Conservation (phyloP, 2,113 vertebrate genomes). For the Ammodytes dubius region DNA sequence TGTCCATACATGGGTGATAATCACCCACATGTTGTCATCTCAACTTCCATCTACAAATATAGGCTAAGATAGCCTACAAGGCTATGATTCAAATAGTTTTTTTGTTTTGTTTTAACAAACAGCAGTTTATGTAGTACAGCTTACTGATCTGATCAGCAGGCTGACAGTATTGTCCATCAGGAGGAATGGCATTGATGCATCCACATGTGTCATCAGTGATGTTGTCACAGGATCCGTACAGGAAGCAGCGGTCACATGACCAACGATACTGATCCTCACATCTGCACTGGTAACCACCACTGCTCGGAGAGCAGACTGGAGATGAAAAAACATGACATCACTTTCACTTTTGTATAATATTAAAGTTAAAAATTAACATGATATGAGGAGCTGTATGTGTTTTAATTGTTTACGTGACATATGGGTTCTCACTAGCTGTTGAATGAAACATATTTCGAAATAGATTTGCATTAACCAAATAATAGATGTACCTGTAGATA, state of each 20-base stretch:
- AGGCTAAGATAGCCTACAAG: too few species aligned
- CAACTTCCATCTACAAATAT: too few species aligned
- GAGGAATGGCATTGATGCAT: slow-evolving; percentile 54
- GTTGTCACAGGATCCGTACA: slow-evolving; percentile 52
- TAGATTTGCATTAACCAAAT: too few species aligned
- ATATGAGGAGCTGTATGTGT: too few species aligned
- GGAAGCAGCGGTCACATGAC: slow-evolving; percentile 60
- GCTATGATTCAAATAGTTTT: too few species aligned
- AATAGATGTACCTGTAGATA: slow-evolving; percentile 50
- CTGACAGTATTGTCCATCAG: slow-evolving; percentile 38
- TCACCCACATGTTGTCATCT: too few species aligned
- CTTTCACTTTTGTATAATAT: neutral
- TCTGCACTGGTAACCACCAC: slow-evolving; percentile 50
- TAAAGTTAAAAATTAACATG: neutral
- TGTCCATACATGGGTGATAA: too few species aligned
- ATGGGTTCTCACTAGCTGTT: too few species aligned
- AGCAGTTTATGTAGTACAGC: neutral
- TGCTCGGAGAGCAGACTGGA: slow-evolving; percentile 49
- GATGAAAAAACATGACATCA: neutral
- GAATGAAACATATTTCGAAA: too few species aligned
- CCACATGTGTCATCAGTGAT: slow-evolving; percentile 54
- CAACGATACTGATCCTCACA: slow-evolving; percentile 65
- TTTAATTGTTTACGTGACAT: too few species aligned
- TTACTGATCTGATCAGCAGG: slow-evolving; percentile 27
- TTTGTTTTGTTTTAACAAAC: too few species aligned